Evolutionary conservation across 2,888 invertebrate species (phyloP), one percentile per base, ranked within the genome.

Genomic region (Teleiodes luculella): DNA sequence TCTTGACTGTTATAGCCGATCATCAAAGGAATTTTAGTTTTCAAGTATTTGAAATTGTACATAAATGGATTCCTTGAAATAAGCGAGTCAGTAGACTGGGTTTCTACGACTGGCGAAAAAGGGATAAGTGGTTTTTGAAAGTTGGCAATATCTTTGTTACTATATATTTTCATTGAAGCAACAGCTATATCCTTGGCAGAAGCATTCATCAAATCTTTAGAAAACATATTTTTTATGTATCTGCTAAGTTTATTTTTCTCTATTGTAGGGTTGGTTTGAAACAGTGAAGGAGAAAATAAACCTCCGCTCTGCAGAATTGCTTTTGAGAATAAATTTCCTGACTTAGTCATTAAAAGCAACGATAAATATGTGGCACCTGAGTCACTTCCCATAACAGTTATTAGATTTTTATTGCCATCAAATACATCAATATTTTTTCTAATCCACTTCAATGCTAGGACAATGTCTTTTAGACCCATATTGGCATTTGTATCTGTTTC

Each of bases 1-100:
- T 91, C 91, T 68, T 86, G 79, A 18, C 86, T 89, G 56, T 84
- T 90, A 54, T 85, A 90, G 36, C 91, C 91, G n/a, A 89, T 76
- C 45, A 91, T 67, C 37, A 90, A 73, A 10, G 89, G 85, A 55
- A 85, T 79, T 33, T 61, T 65, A 3, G 61, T 56, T 24, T 65
- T 56, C 20, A 61, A 57, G 13, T 55, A 57, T 49, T 58, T 59
- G n/a, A 59, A 58, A 35, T 68, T 66, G 50, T 75, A 66, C 8
- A 77, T 62, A 7, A 70, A 62, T 2, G 78, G 74, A 10, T 58
- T 57, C 33, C 59, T 64, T 2, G 59, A 67, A 35, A 88, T 47
- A 39, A 88, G 59, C 0, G 85, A 76, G 11, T 59, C 63, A 24
- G 70, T 77, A 1, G 76, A 71, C 53, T 71, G 57, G 0, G 37